phyloP scores from a whole-genome alignment of 2,797 vertebrate species.

The Loriculus beryllinus region DNA sequence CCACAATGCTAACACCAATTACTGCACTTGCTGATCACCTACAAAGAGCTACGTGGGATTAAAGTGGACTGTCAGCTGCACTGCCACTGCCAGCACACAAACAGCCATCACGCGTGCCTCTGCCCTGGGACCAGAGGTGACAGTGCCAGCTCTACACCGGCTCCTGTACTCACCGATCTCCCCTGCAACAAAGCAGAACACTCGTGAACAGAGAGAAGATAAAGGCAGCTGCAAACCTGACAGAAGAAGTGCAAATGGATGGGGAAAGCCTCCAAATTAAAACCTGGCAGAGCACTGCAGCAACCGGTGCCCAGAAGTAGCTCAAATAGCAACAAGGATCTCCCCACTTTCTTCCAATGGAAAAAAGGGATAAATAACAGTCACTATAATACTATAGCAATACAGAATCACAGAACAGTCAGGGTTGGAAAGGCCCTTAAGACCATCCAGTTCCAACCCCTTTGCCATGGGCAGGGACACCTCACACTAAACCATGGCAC shows the following conservation, averaged over 20 bases:
- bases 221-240: background rate
- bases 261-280: background rate
- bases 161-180: fast-evolving
- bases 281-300: background rate
- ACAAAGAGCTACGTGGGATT: fast-evolving
- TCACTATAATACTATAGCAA: background rate
- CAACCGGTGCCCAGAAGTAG: background rate
- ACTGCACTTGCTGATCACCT: background rate
- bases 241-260: background rate
- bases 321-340: background rate
- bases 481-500: too few relatives aligned
- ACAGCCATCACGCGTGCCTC: background rate
- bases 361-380: background rate
- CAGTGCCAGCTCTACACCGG: fast-evolving
- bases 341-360: background rate
- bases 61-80: background rate
- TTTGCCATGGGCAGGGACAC: too few relatives aligned
- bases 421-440: fast-evolving
- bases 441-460: background rate
- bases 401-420: fast-evolving
- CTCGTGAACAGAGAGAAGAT: background rate
- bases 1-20: background rate
- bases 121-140: background rate
- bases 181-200: background rate
- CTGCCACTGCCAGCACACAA: background rate